Evolutionary conservation across 2,797 vertebrate genomes (phyloP), one percentile per base, ranked within the genome.

Genomic region (Apogon talboti): DNA sequence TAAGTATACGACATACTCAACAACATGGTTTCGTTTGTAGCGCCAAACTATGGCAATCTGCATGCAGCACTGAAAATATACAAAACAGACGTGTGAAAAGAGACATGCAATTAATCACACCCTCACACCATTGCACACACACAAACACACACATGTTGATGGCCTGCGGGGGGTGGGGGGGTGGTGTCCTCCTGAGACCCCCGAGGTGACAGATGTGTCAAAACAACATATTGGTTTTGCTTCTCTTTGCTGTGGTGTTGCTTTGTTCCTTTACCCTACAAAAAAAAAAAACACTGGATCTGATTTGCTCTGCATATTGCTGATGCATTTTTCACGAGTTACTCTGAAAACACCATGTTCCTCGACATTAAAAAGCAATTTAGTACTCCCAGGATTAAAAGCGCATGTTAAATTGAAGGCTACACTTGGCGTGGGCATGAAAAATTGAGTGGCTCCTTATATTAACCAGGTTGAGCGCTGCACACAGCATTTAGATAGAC

Each of bases 341-440:
- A 93, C 94, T 94, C 91, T 78, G 86, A 93, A 96, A 95, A 96
- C 94, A 96, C 92, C 92, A 83, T 95, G 95, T 96, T 96, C 93
- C 93, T 94, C 91, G 84, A 94, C 94, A 96, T 97, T 97, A 96
- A 96, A 96, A 96, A 95, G 95, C 95, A 95, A 96, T 96, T 96
- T 96, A 94, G 94, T 94, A 94, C 95, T 96, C 95, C 87, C 92
- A 95, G 95, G 95, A 97, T 96, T 96, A 96, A 96, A 96, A 96
- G 95, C 93, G 95, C 95, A 96, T 96, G 96, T 96, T 96, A 96
- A 96, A 97, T 96, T 95, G 95, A 97, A 97, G 95, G 95, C 95
- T 95, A 95, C 95, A 96, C 94, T 96, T 94, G 94, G 94, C 92
- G 93, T 95, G 92, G 95, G 94, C 95, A 97, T 97, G 94, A 97